Base-by-base conservation (phyloP, 2,797 vertebrate genomes). In the Melanotaenia pygmaea region DNA sequence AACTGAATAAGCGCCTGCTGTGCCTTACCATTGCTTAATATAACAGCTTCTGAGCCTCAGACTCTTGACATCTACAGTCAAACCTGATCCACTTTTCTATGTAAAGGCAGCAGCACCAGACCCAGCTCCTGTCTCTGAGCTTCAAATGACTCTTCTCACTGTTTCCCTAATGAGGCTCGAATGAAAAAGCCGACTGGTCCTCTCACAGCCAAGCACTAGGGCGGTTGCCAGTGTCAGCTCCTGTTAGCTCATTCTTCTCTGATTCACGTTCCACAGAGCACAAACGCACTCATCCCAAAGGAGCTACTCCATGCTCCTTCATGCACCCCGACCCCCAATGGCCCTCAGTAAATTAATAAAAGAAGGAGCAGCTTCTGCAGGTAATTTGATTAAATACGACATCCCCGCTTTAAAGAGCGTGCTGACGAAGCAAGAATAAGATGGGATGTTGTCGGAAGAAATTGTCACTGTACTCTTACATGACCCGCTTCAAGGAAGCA, bases 311-410 rank as follows among this genome's bases (percentile, higher is more conserved):
- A 12, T 79, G 88, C 83, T 85, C 87, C 83, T 73, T 81, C 79
- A 71, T 70, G 71, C 67, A 59, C 65, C 76, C 59, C 43, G 32
- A 56, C 71, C 69, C 80, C 62, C 62, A 74, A 67, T 59, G 65
- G 72, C 56, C 79, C 69, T 76, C 86, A 84, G 88, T 91, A 92
- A 92, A 94, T 92, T 84, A 93, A 94, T 93, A 93, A 92, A 93
- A 89, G 87, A 78, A 85, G 91, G 84, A 84, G 83, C 74, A 68
- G 80, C 88, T 88, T 86, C 87, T 63, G 58, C 85, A 92, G 91
- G 91, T 94, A 94, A 95, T 93, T 88, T 91, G 86, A 94, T 95
- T 94, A 94, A 94, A 91, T 85, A 90, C 75, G 89, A 92, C 92
- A 93, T 88, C 86, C 91, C 84, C 77, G 85, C 87, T 91, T 93